phyloP scores from a whole-genome alignment of 1,140 invertebrate genomes.

The Zaprionus tsacasi region DNA sequence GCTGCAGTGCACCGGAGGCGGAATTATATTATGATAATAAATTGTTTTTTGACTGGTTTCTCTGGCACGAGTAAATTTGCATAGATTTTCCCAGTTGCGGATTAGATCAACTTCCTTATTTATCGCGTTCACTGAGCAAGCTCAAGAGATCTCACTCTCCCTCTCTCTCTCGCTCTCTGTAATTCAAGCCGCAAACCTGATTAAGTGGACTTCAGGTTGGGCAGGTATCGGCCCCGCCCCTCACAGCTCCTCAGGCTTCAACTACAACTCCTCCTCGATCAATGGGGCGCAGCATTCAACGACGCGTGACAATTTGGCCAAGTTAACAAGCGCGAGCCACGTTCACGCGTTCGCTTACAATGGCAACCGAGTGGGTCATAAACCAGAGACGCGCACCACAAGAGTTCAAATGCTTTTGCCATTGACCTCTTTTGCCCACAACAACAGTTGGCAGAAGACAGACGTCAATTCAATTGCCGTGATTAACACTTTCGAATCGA shows the following conservation, averaged over 20 bases:
- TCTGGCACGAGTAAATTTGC: slow-evolving; percentile 61
- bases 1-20: slow-evolving; percentile 54
- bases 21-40: slow-evolving; percentile 79
- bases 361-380: slow-evolving; percentile 28
- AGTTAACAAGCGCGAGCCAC: slow-evolving; percentile 31
- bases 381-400: slow-evolving; percentile 44
- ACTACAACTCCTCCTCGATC: slow-evolving; percentile 20
- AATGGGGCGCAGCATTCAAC: slow-evolving; percentile 61
- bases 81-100: slow-evolving; percentile 54
- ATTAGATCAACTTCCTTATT: slow-evolving; percentile 68
- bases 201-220: slow-evolving; percentile 57
- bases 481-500: slow-evolving; percentile 57
- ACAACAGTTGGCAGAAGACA: not conserved
- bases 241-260: not conserved
- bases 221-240: not conserved
- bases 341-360: slow-evolving; percentile 11
- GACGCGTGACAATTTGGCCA: slow-evolving; percentile 70
- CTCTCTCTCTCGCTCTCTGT: not conserved
- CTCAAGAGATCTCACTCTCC: slow-evolving; percentile 16
- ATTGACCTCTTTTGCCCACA: slow-evolving; percentile 67
- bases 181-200: slow-evolving; percentile 40
- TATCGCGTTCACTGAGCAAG: slow-evolving; percentile 44
- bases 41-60: slow-evolving; percentile 75
- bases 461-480: slow-evolving; percentile 60
- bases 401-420: slow-evolving; percentile 79